phyloP scores from a whole-genome alignment of 2,888 invertebrate genomes.

The Ernsta delagoae region DNA sequence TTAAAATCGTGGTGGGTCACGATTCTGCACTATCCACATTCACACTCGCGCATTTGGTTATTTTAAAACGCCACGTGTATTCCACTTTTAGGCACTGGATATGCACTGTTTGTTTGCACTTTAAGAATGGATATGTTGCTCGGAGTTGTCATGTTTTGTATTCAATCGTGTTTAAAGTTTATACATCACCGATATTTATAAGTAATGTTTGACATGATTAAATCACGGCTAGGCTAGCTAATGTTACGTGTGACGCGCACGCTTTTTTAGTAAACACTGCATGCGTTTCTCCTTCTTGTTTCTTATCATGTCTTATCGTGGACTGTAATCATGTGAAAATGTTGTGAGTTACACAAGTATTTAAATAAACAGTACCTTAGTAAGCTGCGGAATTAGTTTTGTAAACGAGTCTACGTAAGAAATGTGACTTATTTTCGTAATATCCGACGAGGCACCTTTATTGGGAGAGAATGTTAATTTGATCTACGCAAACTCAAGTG shows the following conservation, averaged over 20 bases:
- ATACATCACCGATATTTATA: constrained; percentile 31
- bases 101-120: constrained; percentile 13
- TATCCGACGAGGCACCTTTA: not conserved
- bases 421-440: constrained; percentile 3
- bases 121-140: constrained; percentile 9
- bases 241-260: constrained; percentile 22
- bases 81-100: constrained; percentile 16
- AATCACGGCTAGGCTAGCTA: constrained; percentile 20
- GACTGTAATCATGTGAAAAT: constrained; percentile 39
- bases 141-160: constrained; percentile 29
- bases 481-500: constrained; percentile 15
- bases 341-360: constrained; percentile 23
- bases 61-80: constrained; percentile 16
- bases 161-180: constrained; percentile 22
- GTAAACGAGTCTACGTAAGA: constrained; percentile 42
- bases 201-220: constrained; percentile 11
- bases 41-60: constrained; percentile 20
- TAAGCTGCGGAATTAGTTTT: constrained; percentile 39
- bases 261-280: constrained; percentile 24
- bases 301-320: constrained; percentile 42
- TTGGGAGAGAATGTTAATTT: constrained; percentile 1
- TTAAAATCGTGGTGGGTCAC: constrained; percentile 28
- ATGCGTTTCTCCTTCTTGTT: constrained; percentile 29
- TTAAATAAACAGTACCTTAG: constrained; percentile 28
- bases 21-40: constrained; percentile 26